Conservation (phyloP, 2,797 vertebrate species). For the Podarcis lilfordi region DNA sequence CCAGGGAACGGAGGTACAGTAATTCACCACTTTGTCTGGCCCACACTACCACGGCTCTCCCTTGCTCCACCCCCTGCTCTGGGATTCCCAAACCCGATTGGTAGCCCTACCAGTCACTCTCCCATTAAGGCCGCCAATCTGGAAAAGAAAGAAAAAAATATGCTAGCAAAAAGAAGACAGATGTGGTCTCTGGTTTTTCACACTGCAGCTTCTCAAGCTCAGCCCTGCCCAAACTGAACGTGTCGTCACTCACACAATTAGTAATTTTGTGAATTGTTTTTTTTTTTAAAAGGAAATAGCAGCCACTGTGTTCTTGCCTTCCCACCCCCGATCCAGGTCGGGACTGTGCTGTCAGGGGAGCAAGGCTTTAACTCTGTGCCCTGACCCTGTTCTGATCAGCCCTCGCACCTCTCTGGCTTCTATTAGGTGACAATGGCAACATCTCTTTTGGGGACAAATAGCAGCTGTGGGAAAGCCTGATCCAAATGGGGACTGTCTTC, state of each 20-base stretch:
- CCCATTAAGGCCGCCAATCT: not conserved
- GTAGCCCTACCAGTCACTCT: not conserved
- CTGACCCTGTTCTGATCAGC: not conserved
- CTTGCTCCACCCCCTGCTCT: not conserved
- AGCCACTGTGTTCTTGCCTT: not conserved
- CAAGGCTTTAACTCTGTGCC: not conserved
- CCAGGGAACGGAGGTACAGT: not conserved
- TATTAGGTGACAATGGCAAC: no score
- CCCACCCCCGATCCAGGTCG: no score
- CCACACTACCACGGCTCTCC: not conserved
- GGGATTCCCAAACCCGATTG: not conserved
- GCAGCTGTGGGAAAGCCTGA: not conserved
- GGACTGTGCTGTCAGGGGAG: not conserved
- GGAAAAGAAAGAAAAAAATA: no score
- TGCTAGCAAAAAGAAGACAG: not conserved
- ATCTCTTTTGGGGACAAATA: not conserved
- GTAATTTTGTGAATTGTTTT: not conserved
- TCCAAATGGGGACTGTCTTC: no score
- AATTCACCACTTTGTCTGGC: not conserved
- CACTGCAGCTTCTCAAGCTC: not conserved
- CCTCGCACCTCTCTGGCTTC: not conserved
- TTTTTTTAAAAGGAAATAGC: not conserved
- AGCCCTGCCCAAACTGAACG: not conserved
- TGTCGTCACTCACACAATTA: no score
- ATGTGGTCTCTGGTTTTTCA: no score